Percentiles rank a stretch among this genome's conserved stretches.
Evolutionary conservation across 2,888 invertebrate species (phyloP).

Genomic region (Dasysyrphus tricinctus): DNA sequence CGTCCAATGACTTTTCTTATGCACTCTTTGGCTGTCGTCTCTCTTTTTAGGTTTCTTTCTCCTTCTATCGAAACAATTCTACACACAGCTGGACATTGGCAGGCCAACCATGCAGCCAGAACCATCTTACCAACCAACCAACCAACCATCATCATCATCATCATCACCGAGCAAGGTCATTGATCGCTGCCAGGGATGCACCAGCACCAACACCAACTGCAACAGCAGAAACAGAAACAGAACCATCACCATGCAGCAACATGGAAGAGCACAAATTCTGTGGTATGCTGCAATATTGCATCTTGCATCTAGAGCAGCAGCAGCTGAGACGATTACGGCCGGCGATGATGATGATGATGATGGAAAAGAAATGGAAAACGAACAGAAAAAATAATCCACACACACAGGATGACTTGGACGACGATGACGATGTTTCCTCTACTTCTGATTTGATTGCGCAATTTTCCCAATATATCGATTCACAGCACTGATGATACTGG

Average conservation of each 20-base stretch:
- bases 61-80: constrained; percentile 55
- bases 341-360: constrained; percentile 19
- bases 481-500: background rate
- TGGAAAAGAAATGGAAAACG: constrained; percentile 40
- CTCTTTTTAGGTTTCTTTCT: background rate
- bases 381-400: constrained; percentile 25
- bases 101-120: constrained; percentile 12
- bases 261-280: constrained; percentile 6
- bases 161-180: constrained; percentile 54
- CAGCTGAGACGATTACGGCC: constrained; percentile 12
- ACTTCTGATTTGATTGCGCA: constrained; percentile 70
- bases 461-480: constrained; percentile 66
- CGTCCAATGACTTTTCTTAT: constrained; percentile 64
- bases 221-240: background rate
- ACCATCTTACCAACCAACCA: constrained; percentile 8
- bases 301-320: constrained; percentile 62
- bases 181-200: constrained; percentile 66
- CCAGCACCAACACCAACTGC: constrained; percentile 11
- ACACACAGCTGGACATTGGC: constrained; percentile 66
- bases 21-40: constrained; percentile 6
- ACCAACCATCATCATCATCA: background rate
- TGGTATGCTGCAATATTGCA: constrained; percentile 39
- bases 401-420: constrained; percentile 8
- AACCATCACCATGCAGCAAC: constrained; percentile 7
- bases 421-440: background rate